Evolutionary conservation across 2,113 vertebrate genomes (phyloP), one percentile per base, ranked within the genome.

Genomic region (Lucifuga dentata): DNA sequence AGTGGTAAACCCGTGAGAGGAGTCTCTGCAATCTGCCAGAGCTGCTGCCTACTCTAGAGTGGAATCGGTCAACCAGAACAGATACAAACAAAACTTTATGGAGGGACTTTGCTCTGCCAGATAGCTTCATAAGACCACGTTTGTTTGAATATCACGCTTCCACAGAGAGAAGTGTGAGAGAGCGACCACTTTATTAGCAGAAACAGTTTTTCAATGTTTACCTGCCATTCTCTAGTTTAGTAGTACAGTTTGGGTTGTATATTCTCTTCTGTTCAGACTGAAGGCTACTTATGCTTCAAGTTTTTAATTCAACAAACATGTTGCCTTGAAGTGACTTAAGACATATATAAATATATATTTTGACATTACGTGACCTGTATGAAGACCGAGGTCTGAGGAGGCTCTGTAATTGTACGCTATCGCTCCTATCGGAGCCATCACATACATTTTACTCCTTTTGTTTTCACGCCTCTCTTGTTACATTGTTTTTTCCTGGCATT

Each of bases 371-470:
- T 73, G 83, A 86, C 91, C 91, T 88, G 81, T 81, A 93, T 92
- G 92, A 93, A 86, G 92, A 90, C 92, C 66, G 17, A 46, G 79
- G 86, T 92, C 91, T 90, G 92, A 93, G 62, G 76, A 78, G 90
- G 89, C 86, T 90, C 72, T 86, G 90, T 90, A 85, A 90, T 91
- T 77, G 55, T 79, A 59, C 43, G 44, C 82, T 90, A 83, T 91
- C 26, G 90, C 90, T 93, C 91, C 91, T 82, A 86, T 93, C 73
- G 84, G 91, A 92, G 91, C 84, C n/a, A 33, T 73, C 66, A 59
- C 66, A 80, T 73, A 67, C 67, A 79, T 87, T 89, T 73, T 24
- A 79, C 73, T 81, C 69, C 65, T 44, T 83, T 50, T 57, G 44
- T 57, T 76, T 69, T 78, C 29, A 38, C 11, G 16, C 61, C 68